phyloP scores from a whole-genome alignment of 2,113 vertebrate genomes.

The Ptychochromis oligacanthus region DNA sequence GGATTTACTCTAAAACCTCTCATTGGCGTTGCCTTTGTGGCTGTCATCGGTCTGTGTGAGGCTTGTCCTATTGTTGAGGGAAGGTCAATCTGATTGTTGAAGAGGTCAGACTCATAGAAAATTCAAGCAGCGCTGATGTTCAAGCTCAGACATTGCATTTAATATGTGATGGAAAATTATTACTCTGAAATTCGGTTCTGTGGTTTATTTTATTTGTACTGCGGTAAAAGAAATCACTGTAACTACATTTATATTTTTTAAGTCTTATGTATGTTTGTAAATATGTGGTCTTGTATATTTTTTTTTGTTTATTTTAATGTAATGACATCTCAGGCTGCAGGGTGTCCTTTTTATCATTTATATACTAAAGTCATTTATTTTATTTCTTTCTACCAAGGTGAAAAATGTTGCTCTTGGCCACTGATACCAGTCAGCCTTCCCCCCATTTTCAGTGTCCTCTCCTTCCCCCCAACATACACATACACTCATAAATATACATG shows the following conservation, averaged over 20 bases:
- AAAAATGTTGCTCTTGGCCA: slow-evolving; percentile 47
- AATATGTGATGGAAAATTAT: slow-evolving; percentile 3
- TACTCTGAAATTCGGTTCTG: slow-evolving; percentile 2
- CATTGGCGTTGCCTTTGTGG: slow-evolving; percentile 49
- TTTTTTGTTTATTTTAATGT: not conserved
- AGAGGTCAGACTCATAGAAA: slow-evolving; percentile 65
- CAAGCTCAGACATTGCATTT: slow-evolving; percentile 14
- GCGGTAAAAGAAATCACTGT: not conserved
- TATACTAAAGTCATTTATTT: not conserved
- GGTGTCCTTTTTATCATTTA: not conserved
- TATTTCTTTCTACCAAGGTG: slow-evolving; percentile 48
- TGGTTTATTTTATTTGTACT: not conserved
- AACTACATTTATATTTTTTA: not conserved
- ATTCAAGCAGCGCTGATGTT: slow-evolving; percentile 54
- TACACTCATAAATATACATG: slow-evolving; percentile 72
- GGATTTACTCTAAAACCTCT: slow-evolving; percentile 70
- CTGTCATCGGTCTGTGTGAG: slow-evolving; percentile 35
- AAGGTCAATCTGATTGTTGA: slow-evolving; percentile 71
- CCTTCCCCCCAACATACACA: slow-evolving; percentile 34
- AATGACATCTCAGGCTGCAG: not conserved
- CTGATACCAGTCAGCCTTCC: slow-evolving; percentile 57
- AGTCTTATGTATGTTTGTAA: not conserved
- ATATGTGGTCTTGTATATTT: not conserved
- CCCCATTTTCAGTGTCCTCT: slow-evolving; percentile 41
- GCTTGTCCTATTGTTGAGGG: slow-evolving; percentile 63